Conservation (phyloP, 2,797 vertebrate species). For the Acipenser oxyrinchus region DNA sequence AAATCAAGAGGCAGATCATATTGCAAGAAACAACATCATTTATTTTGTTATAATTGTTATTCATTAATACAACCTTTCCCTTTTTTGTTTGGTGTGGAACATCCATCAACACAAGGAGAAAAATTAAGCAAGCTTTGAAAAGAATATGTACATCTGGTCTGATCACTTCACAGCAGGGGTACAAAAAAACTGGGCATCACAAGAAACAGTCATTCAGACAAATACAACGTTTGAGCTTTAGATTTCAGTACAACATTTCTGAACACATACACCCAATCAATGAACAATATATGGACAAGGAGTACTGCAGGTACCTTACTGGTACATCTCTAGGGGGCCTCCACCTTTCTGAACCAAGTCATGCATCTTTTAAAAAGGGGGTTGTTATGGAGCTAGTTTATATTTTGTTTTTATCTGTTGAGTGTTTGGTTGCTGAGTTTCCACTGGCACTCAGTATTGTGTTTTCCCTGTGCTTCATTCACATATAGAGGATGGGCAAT, state of each 20-base stretch:
- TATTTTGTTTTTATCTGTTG: too few species aligned
- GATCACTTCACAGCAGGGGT: slow-evolving; percentile 31
- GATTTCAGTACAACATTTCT: slow-evolving; percentile 19
- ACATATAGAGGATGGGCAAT: too few species aligned
- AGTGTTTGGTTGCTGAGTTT: too few species aligned
- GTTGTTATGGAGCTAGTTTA: too few species aligned
- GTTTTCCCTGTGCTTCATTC: too few species aligned
- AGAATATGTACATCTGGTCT: slow-evolving; percentile 57
- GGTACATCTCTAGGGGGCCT: too few species aligned
- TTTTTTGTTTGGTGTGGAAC: slow-evolving; percentile 55
- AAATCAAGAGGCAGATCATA: slow-evolving; percentile 10
- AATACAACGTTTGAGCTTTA: slow-evolving; percentile 9
- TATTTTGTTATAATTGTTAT: slow-evolving; percentile 60
- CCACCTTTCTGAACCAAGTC: too few species aligned
- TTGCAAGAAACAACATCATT: slow-evolving; percentile 52
- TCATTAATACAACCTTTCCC: slow-evolving; percentile 44
- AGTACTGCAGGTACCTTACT: too few species aligned
- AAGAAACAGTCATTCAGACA: slow-evolving; percentile 37
- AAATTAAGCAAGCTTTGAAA: slow-evolving; percentile 51
- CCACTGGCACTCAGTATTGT: too few species aligned
- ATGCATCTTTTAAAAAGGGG: too few species aligned
- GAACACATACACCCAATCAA: slow-evolving; percentile 15
- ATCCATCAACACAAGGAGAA: slow-evolving; percentile 57
- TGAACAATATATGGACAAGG: too few species aligned
- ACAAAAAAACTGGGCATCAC: slow-evolving; percentile 38